A percentile compares a stretch with the other conserved stretches of the same genome.
phyloP scores from a whole-genome alignment of 2,113 vertebrate genomes.

The Bucco capensis region DNA sequence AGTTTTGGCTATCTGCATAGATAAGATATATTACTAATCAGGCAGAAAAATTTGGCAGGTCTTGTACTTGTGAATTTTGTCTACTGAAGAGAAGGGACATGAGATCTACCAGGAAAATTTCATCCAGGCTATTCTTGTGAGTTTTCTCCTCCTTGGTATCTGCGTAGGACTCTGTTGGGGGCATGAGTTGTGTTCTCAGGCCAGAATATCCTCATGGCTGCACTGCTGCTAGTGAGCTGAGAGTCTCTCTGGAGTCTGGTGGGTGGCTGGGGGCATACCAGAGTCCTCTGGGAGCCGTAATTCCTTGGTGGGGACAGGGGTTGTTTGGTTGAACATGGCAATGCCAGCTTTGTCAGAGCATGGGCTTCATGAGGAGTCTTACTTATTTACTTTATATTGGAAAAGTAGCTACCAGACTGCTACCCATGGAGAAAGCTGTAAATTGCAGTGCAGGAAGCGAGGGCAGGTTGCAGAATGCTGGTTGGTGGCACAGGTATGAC shows the following conservation, averaged over 20 bases:
- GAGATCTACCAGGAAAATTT: not conserved
- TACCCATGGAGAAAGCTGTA: not conserved
- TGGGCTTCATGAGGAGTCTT: not conserved
- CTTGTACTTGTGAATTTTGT: not conserved
- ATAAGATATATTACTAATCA: not conserved
- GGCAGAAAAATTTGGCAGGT: not conserved
- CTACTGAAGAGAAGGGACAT: not conserved
- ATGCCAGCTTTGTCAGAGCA: not conserved
- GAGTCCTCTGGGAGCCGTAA: not conserved
- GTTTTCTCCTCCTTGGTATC: not conserved
- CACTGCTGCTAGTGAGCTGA: not conserved
- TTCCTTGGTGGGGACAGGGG: not conserved
- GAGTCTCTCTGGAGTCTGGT: not conserved
- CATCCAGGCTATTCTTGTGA: not conserved
- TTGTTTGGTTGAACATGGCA: not conserved
- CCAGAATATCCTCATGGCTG: not conserved
- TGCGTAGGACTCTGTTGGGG: not conserved
- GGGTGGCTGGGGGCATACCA: not conserved
- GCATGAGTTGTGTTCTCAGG: not conserved
- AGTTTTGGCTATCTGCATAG: not conserved
- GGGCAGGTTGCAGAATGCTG: not conserved
- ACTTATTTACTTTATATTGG: not conserved
- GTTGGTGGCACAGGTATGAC: not conserved
- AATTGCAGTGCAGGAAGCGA: not conserved
- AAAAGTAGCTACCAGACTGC: not conserved